Evolutionary conservation across 2,113 vertebrate species (phyloP), one percentile per base, ranked within the genome.

Genomic region (Holacanthus passer): DNA sequence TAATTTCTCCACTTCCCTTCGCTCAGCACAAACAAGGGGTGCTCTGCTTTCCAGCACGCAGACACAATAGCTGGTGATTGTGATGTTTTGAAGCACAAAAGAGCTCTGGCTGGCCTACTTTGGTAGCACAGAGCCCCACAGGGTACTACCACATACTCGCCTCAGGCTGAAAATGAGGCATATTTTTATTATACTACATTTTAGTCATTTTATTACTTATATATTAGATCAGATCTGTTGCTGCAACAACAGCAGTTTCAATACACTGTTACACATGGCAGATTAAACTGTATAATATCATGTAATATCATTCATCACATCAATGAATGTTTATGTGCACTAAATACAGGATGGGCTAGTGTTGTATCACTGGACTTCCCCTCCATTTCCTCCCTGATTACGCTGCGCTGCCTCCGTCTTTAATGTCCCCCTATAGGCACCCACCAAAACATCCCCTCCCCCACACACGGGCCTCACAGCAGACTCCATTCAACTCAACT

Each of bases 401-500:
- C 1, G 8, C 52, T 5, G 32, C 11, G 72, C 82, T 63, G 73
- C 62, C 39, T 59, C 64, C 8, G 6, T 45, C 77, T 85, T 67
- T 87, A 75, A 85, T 41, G 64, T 81, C 76, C 66, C 22, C 71
- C 79, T 84, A 79, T 68, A 88, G 50, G 60, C 31, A 22, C 73
- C 29, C 62, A 84, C 14, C 81, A 90, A 66, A 82, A 77, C 73
- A 71, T 22, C 85, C 87, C 86, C 81, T 78, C 81, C 84, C 88
- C 87, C 89, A 77, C 81, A 41, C 14, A 24, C 29, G 41, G 83
- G 32, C 87, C 70, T 19, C 66, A 17, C 35, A 7, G 68, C 47
- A 31, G 59, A 62, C 68, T 67, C 71, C 84, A 89, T 87, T 91
- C 90, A 85, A 14, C 81, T 56, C 64, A 90, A 91, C 84, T 90